phyloP scores from a whole-genome alignment of 2,797 vertebrate species.

The Silurus lanzhouensis region DNA sequence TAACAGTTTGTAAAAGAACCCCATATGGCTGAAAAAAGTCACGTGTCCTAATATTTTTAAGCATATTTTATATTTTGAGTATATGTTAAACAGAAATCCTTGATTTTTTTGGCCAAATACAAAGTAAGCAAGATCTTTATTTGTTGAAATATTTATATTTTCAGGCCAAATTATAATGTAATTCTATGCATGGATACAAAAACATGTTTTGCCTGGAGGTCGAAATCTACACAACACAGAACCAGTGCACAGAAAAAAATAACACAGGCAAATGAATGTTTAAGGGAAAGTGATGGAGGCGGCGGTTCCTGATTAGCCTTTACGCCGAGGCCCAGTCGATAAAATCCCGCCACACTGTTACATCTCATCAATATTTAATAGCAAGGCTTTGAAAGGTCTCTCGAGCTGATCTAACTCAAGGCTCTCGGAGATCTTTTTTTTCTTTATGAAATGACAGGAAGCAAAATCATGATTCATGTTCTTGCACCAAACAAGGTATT shows the following conservation, averaged over 20 bases:
- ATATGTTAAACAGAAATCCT: neutral
- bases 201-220: neutral
- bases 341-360: constrained; percentile 71
- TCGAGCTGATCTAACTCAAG: constrained; percentile 59
- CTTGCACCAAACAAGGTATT: neutral
- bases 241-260: neutral
- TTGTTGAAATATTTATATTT: neutral
- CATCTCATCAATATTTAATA: constrained; percentile 79
- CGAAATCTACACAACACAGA: neutral
- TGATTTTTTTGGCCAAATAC: neutral
- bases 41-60: too few relatives aligned
- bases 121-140: neutral
- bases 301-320: constrained; percentile 35
- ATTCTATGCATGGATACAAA: neutral
- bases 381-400: constrained; percentile 66
- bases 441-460: constrained; percentile 65
- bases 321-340: constrained; percentile 60
- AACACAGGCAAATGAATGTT: neutral
- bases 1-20: too few relatives aligned
- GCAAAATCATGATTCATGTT: constrained; percentile 63
- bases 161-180: neutral
- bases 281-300: constrained; percentile 20
- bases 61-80: neutral
- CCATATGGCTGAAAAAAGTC: too few relatives aligned
- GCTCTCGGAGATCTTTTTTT: constrained; percentile 29